phyloP scores from a whole-genome alignment of 1,140 invertebrate species.

The Trissolcus basalis region DNA sequence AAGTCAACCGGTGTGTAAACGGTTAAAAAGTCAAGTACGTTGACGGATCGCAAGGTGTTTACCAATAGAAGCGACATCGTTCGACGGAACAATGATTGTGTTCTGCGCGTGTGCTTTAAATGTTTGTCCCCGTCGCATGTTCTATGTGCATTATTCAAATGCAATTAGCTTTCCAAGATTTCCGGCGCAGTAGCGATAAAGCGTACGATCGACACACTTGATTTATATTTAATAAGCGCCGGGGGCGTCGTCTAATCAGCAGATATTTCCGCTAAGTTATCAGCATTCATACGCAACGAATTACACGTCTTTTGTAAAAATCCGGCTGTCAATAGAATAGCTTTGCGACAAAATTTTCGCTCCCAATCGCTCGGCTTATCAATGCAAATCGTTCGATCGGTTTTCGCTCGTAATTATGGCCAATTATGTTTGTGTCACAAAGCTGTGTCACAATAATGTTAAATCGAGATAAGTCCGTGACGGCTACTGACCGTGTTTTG shows the following conservation, averaged over 20 bases:
- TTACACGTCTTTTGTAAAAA: no score
- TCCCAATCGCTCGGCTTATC: no score
- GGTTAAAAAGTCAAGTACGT: constrained; percentile 17
- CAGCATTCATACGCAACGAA: no score
- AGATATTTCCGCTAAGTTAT: no score
- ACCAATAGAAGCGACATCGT: constrained; percentile 27
- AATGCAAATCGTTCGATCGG: no score
- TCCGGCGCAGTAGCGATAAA: constrained; percentile 19
- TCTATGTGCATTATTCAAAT: constrained; percentile 42
- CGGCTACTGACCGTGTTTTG: no score
- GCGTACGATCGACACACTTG: constrained; percentile 15
- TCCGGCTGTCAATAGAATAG: no score
- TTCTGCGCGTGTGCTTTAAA: constrained; percentile 24
- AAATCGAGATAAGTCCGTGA: no score
- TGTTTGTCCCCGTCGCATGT: constrained; percentile 44
- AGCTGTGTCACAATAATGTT: neutral
- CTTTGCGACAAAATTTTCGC: no score
- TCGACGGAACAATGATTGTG: constrained; percentile 19
- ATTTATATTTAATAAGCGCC: constrained; percentile 35
- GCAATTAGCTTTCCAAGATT: constrained; percentile 47
- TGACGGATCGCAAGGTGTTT: constrained; percentile 42
- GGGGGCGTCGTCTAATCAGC: neutral
- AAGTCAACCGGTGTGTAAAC: constrained; percentile 3
- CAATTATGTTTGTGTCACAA: no score
- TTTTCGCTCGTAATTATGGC: no score